Evolutionary conservation across 2,113 vertebrate species (phyloP), one percentile per base, ranked within the genome.

Genomic region (Pelecanoides urinatrix): DNA sequence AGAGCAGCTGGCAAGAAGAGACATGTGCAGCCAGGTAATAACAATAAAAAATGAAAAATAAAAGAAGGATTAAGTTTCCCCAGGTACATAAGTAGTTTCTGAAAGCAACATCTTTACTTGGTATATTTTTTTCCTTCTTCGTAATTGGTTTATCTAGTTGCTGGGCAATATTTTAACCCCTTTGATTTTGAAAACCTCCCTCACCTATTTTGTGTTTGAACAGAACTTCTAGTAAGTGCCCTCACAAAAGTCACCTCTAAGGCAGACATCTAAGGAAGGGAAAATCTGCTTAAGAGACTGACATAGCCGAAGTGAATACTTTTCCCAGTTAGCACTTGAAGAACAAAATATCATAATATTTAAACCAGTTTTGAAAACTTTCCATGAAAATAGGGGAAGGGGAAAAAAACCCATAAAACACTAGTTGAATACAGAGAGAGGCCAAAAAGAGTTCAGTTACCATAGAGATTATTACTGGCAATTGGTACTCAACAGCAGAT

Each of bases 311-410:
- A 88, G 59, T 75, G 94, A 97, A 80, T 92, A 76, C 80, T 75
- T 94, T 93, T 96, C 93, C 88, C 94, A 97, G 59, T 98, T 96
- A 97, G 94, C 96, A 96, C 95, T 96, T 81, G 11, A 94, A 96
- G 96, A 98, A 96, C 96, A 97, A 96, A 95, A 92, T 93, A 98
- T 98, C 98, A 98, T 97, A 98, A 98, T 98, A 98, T 98, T 98
- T 97, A 97, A 98, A 97, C 96, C 95, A 97, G 97, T 97, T 98
- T 98, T 98, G 97, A 97, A 97, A 98, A 98, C 90, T 98, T 98
- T 97, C 92, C 94, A 97, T 97, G 86, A 96, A 98, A 97, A 97
- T 81, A 95, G 77, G 86, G 81, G 68, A 95, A 94, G 72, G 38
- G 29, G 26, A 63, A 80, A 56, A 78, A 81, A 92, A 86, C 13